Base-by-base conservation (phyloP, 2,888 invertebrate species). In the Galerucella pusilla region DNA sequence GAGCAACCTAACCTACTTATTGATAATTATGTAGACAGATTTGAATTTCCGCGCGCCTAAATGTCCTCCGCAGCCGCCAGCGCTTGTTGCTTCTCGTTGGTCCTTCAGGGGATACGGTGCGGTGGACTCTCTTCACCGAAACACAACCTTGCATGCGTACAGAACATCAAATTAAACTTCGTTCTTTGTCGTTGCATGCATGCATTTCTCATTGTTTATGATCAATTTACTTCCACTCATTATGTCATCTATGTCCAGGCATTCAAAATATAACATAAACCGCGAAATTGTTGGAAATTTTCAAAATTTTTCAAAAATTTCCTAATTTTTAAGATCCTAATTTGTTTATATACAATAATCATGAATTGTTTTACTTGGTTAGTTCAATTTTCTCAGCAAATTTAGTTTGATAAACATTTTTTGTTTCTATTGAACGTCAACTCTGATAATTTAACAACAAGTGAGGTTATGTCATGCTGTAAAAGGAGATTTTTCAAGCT, bases 1-100 rank as follows among this genome's bases (percentile, higher is more conserved):
- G 87, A 86, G 86, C 85, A 83, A 85, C 84, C 85, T 85, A 86
- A 84, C 85, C 85, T 85, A 85, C 84, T 84, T 86, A 46, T 46
- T 65, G 16, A 65, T 65, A 65, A 65, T 65, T 65, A 65, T 65
- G 46, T 65, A 65, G 64, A 65, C 35, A 71, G 42, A 81, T 81
- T 82, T 79, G 77, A 78, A 76, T 79, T 81, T 78, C 80, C 81
- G 70, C 61, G 64, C 64, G 64, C 64, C 5, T 45, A 65, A 42
- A 20, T 20, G 81, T 80, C 79, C 81, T 81, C 59, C 65, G 65
- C 79, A 76, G 78, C 77, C 72, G 73, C 78, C 78, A 77, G 71
- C 81, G 84, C 83, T 84, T 85, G 83, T 83, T 84, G 85, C 84
- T 83, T 83, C 80, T 66, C 74, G 78, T 60, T 59, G 67, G 66